Evolutionary conservation across 2,797 vertebrate genomes (phyloP).

Genomic region (Carapus acus): DNA sequence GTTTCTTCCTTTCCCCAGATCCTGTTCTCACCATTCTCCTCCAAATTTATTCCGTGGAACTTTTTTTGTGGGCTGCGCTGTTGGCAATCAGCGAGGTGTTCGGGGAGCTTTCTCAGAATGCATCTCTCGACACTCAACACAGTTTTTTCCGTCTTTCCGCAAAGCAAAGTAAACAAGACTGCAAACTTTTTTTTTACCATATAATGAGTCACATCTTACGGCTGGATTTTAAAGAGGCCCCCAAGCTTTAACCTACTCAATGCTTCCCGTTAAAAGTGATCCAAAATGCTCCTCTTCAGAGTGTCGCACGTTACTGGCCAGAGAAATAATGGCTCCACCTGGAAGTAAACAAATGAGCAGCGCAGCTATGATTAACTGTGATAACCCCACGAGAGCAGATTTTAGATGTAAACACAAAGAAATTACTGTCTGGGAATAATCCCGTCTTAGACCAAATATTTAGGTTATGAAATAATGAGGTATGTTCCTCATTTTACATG

Average conservation of each 20-base stretch:
- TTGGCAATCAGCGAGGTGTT: slow-evolving; percentile 46
- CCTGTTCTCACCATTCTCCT: slow-evolving; percentile 46
- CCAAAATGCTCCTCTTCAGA: slow-evolving; percentile 34
- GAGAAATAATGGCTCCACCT: slow-evolving; percentile 22
- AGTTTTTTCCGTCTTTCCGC: slow-evolving; percentile 6
- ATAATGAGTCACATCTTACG: slow-evolving; percentile 35
- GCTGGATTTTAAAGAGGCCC: slow-evolving; percentile 30
- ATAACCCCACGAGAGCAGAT: too few species aligned
- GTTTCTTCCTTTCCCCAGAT: slow-evolving; percentile 47
- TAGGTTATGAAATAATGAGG: too few species aligned
- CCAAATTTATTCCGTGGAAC: slow-evolving; percentile 46
- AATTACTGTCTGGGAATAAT: too few species aligned
- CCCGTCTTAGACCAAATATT: too few species aligned
- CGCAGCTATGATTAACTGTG: slow-evolving; percentile 7
- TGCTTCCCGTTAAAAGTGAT: slow-evolving; percentile 33
- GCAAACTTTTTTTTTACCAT: slow-evolving; percentile 31
- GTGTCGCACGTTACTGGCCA: slow-evolving; percentile 51
- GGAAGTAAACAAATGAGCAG: slow-evolving; percentile 28
- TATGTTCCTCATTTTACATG: too few species aligned
- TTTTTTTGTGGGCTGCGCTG: slow-evolving; percentile 44
- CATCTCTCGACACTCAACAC: slow-evolving; percentile 19
- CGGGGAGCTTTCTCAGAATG: slow-evolving; percentile 36
- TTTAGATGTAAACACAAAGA: not conserved
- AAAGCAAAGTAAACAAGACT: slow-evolving; percentile 38
- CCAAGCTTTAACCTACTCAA: slow-evolving; percentile 15